phyloP scores from a whole-genome alignment of 1,140 invertebrate species.

The Ceratina calcarata region DNA sequence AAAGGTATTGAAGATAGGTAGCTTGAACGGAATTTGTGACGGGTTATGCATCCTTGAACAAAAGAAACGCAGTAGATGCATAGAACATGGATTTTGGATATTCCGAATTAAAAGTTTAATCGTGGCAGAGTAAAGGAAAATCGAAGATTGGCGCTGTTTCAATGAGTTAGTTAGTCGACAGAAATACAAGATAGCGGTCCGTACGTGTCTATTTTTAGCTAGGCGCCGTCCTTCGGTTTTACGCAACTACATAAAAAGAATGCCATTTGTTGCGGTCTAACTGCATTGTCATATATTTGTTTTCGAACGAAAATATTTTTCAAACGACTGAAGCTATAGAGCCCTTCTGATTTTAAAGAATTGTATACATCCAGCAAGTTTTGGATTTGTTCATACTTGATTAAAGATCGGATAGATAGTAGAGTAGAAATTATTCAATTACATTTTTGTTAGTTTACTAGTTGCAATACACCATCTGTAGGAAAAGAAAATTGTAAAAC shows the following conservation, averaged over 20 bases:
- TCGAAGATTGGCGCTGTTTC: slow-evolving; percentile 37
- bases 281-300: slow-evolving; percentile 9
- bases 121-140: slow-evolving; percentile 34
- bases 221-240: slow-evolving; percentile 73
- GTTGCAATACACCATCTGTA: neutral
- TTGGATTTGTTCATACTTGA: neutral
- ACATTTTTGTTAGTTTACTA: neutral
- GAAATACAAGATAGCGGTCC: slow-evolving; percentile 67
- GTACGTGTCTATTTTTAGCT: slow-evolving; percentile 72
- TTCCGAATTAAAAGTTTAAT: slow-evolving; percentile 17
- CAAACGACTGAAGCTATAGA: neutral
- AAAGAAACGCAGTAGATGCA: slow-evolving; percentile 23
- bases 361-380: neutral
- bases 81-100: neutral
- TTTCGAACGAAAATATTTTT: neutral
- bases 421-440: neutral
- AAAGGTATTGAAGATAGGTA: slow-evolving; percentile 42
- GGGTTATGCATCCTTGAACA: slow-evolving; percentile 42
- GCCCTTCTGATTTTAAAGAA: neutral
- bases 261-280: slow-evolving; percentile 35
- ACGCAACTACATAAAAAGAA: slow-evolving; percentile 65
- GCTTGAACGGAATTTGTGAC: slow-evolving; percentile 41
- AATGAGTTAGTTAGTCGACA: slow-evolving; percentile 36
- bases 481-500: no score
- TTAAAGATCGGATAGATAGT: neutral